Evolutionary conservation across 2,113 vertebrate genomes (phyloP).

Genomic region (Neopipo cinnamomea): DNA sequence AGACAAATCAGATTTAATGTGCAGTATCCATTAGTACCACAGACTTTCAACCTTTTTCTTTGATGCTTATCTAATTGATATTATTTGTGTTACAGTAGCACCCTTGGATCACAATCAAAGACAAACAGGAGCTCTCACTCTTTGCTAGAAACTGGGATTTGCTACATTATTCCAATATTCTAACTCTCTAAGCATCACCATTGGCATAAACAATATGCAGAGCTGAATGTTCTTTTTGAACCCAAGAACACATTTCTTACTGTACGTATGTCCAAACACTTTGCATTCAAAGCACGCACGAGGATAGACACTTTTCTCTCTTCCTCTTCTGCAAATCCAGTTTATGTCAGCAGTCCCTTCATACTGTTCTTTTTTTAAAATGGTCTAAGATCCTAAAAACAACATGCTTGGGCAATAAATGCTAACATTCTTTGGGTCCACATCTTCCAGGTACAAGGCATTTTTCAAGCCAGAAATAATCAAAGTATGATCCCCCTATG

Average conservation of each 20-base stretch:
- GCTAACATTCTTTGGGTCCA: not conserved
- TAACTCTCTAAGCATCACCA: not conserved
- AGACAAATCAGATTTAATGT: not conserved
- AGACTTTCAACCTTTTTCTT: not conserved
- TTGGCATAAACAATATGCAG: not conserved
- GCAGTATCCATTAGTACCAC: not conserved
- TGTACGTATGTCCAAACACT: not conserved
- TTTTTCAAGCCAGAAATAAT: not conserved
- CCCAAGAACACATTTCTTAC: not conserved
- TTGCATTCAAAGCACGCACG: not conserved
- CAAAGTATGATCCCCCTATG: not conserved
- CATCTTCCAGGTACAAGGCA: not conserved
- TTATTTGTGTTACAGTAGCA: not conserved
- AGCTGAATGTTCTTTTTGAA: not conserved
- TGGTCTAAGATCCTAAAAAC: not conserved
- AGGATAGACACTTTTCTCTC: not conserved
- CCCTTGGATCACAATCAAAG: not conserved
- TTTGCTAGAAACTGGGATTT: not conserved
- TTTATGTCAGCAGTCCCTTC: not conserved
- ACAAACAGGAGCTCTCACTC: not conserved
- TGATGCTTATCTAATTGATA: not conserved
- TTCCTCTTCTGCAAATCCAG: not conserved
- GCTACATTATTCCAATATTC: not conserved
- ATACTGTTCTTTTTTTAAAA: not conserved
- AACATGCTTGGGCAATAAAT: accelerated